Conservation (phyloP, 1,140 invertebrate genomes). For the Megalonaias nervosa region DNA sequence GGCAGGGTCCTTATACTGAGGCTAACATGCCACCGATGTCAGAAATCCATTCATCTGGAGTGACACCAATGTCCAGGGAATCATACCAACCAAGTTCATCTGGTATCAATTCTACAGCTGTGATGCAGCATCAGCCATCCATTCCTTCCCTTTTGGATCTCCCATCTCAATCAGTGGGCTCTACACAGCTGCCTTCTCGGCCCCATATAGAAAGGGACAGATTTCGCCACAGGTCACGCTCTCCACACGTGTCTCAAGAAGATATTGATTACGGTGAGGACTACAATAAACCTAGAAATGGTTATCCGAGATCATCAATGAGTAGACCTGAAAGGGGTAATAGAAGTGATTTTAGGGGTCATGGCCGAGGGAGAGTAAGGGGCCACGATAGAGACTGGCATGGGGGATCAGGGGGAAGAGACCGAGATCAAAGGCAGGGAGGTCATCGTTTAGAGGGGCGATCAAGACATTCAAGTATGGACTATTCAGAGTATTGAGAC, state of each 20-base stretch:
- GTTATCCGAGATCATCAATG: conserved; percentile 1
- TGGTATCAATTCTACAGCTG: too few relatives aligned
- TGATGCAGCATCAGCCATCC: too few relatives aligned
- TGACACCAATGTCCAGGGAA: too few relatives aligned
- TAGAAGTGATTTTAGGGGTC: not conserved
- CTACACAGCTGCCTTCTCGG: conserved; percentile 1
- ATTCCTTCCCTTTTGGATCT: too few relatives aligned
- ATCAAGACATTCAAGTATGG: too few relatives aligned
- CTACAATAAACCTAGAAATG: conserved; percentile 1
- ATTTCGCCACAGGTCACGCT: conserved; percentile 1
- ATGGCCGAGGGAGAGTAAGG: not conserved
- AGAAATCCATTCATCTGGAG: too few relatives aligned
- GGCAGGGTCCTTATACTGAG: too few relatives aligned
- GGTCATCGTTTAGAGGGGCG: too few relatives aligned
- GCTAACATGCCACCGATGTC: too few relatives aligned
- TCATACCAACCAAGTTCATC: too few relatives aligned
- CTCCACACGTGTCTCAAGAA: not conserved
- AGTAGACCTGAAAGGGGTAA: not conserved
- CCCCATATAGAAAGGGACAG: conserved; percentile 7
- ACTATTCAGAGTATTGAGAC: too few relatives aligned
- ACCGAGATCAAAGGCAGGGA: not conserved
- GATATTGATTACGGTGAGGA: not conserved
- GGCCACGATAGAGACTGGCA: conserved; percentile 9
- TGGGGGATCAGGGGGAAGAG: not conserved
- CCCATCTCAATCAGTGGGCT: not conserved